These are phyloP conservation scores for Cheumatopsyche charites DNA, from an alignment of 1,140 invertebrate genomes.

Conservation along the genomic window DNA sequence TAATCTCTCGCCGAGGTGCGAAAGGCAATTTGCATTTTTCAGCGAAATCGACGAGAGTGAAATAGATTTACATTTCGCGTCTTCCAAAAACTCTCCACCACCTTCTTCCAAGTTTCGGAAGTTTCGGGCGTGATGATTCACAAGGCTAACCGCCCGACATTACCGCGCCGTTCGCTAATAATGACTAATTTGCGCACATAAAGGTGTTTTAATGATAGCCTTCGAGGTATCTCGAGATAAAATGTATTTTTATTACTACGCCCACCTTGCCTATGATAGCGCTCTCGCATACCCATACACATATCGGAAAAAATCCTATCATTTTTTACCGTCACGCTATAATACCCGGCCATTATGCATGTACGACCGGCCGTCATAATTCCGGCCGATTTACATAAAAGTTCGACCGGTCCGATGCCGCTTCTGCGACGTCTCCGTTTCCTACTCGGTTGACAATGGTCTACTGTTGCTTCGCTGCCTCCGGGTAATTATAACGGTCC, in stretches of 20 bases:
- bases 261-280: slow-evolving; percentile 30
- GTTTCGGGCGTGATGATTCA: slow-evolving; percentile 32
- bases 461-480: neutral
- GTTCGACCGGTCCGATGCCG: neutral
- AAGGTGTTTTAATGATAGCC: slow-evolving; percentile 40
- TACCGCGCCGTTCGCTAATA: slow-evolving; percentile 35
- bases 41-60: slow-evolving; percentile 2
- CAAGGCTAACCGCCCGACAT: slow-evolving; percentile 33
- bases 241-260: slow-evolving; percentile 36
- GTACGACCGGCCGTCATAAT: slow-evolving; percentile 28
- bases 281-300: neutral
- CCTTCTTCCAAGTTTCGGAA: slow-evolving; percentile 16
- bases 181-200: slow-evolving; percentile 38
- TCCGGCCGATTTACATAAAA: slow-evolving; percentile 30
- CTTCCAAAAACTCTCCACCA: neutral
- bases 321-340: slow-evolving; percentile 33
- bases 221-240: slow-evolving; percentile 35
- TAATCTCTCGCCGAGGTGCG: slow-evolving; percentile 24
- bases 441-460: neutral
- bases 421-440: neutral
- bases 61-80: slow-evolving; percentile 18
- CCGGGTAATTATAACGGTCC: slow-evolving; percentile 6
- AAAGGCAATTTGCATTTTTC: slow-evolving; percentile 25
- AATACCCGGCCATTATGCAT: slow-evolving; percentile 27
- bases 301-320: slow-evolving; percentile 29